These are phyloP conservation scores for Ecliptopera silaceata DNA, from an alignment of 2,888 invertebrate species.

Conservation along the genomic window DNA sequence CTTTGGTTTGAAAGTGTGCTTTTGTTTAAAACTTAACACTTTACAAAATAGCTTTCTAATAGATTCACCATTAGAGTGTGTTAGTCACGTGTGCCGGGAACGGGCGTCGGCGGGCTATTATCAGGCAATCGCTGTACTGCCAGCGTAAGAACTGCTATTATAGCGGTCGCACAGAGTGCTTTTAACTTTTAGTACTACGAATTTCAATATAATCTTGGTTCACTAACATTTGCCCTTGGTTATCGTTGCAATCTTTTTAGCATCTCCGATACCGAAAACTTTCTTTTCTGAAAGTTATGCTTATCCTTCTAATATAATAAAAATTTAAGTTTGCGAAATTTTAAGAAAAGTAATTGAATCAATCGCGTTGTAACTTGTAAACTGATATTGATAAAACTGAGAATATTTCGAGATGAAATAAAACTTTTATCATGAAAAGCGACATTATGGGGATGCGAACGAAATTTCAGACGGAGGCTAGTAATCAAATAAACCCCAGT, in stretches of 20 bases:
- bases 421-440: too few relatives aligned
- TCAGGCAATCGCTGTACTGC: slow-evolving; percentile 47
- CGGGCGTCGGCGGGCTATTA: slow-evolving; percentile 45
- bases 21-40: slow-evolving; percentile 15
- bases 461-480: too few relatives aligned
- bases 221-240: not conserved
- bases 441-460: too few relatives aligned
- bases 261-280: not conserved
- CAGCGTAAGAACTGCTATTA: slow-evolving; percentile 52
- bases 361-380: too few relatives aligned
- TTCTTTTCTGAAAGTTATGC: too few relatives aligned
- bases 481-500: too few relatives aligned
- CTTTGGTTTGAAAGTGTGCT: not conserved
- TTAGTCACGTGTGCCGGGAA: slow-evolving; percentile 44
- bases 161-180: slow-evolving; percentile 28
- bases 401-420: too few relatives aligned
- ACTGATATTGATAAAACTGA: too few relatives aligned
- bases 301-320: too few relatives aligned
- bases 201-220: slow-evolving; percentile 1
- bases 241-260: not conserved
- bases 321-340: too few relatives aligned
- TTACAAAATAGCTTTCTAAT: slow-evolving; percentile 40
- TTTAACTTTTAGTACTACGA: slow-evolving; percentile 23
- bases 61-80: slow-evolving; percentile 41
- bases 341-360: too few relatives aligned